Evolutionary conservation across 2,888 invertebrate genomes (phyloP), one percentile per base, ranked within the genome.

Genomic region (Protodeltote pygarga): DNA sequence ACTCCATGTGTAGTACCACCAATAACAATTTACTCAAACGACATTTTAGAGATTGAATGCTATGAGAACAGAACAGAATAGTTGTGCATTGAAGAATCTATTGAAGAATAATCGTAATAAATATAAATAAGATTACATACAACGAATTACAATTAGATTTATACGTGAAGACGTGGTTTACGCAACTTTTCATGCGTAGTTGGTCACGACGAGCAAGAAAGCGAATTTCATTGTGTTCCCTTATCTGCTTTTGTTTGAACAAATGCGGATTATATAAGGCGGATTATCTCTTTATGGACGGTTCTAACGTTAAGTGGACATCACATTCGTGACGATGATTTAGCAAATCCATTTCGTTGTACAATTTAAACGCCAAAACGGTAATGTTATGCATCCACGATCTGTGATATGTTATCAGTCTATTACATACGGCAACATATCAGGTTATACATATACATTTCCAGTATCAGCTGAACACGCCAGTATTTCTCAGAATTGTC

Each of bases 191-290:
- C 65, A 75, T 75, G 79, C 73, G 70, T 77, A 70, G 73, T 50
- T 70, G 65, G 63, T 60, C 67, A 68, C 68, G 65, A 68, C 68
- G 65, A 70, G 61, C 67, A 71, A 75, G 79, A 81, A 81, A 81
- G 80, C 75, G 75, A 76, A 73, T 73, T 63, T 53, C 47, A 61
- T 71, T 65, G 65, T 59, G 50, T 62, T 49, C 59, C 31, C 34
- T 61, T 58, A 66, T 54, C 44, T 45, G 49, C 40, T 49, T 53
- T 45, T 37, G 62, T 54, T 57, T 42, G 47, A 44, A 51, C 49
- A 68, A 49, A 64, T 41, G 34, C 38, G 47, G 41, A 50, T 70
- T 66, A 59, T 61, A 57, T 48, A 57, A 67, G 29, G 32, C 21
- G 0, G 10, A 28, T 51, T 40, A 47, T 60, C 47, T 40, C 40